Base-by-base conservation (phyloP, 2,797 vertebrate genomes). In the Brachyrhaphis roseni region DNA sequence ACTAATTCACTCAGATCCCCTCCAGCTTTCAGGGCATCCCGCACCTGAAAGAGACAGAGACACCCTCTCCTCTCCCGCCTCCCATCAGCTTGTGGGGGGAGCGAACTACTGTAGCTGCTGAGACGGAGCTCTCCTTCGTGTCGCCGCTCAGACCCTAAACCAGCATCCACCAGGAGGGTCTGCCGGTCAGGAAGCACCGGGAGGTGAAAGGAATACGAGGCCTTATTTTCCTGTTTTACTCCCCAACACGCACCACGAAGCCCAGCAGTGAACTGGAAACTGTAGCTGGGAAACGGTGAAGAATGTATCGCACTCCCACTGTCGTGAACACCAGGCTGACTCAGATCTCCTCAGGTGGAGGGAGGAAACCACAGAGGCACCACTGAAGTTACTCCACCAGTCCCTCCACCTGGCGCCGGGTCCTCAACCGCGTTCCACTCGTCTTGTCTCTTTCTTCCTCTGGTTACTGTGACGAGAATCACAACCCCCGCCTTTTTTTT, bases 221-320 rank as follows among this genome's bases (percentile, higher is more conserved):
- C 90, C 92, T 93, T 93, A 93, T 82, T 83, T 80, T 80, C 75
- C 78, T 93, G 92, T 81, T 83, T 80, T 82, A 77, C 79, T 72
- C 78, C 82, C 79, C 82, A 45, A 51, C 72, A 28, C 83, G 77
- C 41, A 59, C 74, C 77, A 28, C 39, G 57, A 89, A 55, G 45
- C 82, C 80, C 76, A 79, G 77, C 77, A 72, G 74, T 31, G 70
- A 79, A 78, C 72, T 81, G 79, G 70, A 86, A 82, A 79, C 77
- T 89, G 84, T 83, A 87, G 86, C 85, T 55, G 80, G 80, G 74
- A 72, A 78, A 88, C 79, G 78, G 77, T 80, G 74, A 88, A 83
- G 87, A 93, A 89, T 92, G 91, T 92, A 91, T 80, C 76, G 75
- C 82, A 79, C 90, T 82, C 87, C 71, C 79, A 81, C 83, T 47